These are phyloP conservation scores for Calephelis nemesis DNA, from an alignment of 1,140 invertebrate species.

Conservation along the genomic window DNA sequence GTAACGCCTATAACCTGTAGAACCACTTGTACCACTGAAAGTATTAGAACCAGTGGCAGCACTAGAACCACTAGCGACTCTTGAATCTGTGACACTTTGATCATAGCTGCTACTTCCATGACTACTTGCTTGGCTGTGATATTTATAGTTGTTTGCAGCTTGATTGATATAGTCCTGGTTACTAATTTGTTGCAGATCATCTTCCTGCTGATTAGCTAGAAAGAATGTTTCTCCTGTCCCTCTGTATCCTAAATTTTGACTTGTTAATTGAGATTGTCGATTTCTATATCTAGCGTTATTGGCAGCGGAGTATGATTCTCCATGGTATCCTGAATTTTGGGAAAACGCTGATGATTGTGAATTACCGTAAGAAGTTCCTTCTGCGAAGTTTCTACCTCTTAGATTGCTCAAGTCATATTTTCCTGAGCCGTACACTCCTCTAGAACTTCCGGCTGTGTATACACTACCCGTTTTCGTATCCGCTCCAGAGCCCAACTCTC, in stretches of 20 bases:
- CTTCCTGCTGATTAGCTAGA: constrained; percentile 37
- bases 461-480: constrained; percentile 61
- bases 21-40: constrained; percentile 20
- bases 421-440: constrained; percentile 62
- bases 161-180: constrained; percentile 43
- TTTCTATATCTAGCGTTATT: constrained; percentile 37
- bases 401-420: constrained; percentile 58
- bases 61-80: constrained; percentile 14
- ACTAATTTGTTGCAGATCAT: constrained; percentile 37
- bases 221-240: constrained; percentile 34
- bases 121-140: constrained; percentile 43
- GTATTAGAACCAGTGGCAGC: constrained; percentile 17
- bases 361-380: constrained; percentile 38
- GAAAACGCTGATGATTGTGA: constrained; percentile 39
- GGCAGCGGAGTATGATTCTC: constrained; percentile 29
- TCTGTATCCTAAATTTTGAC: constrained; percentile 34
- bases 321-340: constrained; percentile 22
- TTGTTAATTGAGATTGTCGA: constrained; percentile 37
- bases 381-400: constrained; percentile 59
- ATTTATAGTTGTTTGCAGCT: constrained; percentile 38
- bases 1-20: not conserved
- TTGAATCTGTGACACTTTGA: constrained; percentile 37
- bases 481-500: constrained; percentile 64
- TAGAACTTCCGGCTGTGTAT: constrained; percentile 63
- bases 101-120: constrained; percentile 41